A percentile compares a stretch with the other conserved stretches of the same genome.
Conservation (phyloP, 2,113 vertebrate species). For the Microcebus ravelobensis region DNA sequence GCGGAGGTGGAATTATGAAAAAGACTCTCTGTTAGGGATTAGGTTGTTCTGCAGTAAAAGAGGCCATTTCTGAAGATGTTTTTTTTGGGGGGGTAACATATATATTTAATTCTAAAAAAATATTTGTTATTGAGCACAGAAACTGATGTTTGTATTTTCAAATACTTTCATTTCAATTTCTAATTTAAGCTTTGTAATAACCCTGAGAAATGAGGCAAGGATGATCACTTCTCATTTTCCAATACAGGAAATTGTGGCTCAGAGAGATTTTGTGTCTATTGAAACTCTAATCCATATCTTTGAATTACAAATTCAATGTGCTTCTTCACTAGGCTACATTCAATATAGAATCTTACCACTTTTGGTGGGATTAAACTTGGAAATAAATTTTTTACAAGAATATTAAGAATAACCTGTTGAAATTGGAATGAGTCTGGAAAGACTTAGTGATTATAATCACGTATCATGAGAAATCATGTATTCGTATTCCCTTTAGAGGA, state of each 20-base stretch:
- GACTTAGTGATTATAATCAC: background rate
- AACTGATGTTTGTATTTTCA: background rate
- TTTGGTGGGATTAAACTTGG: constrained; percentile 17
- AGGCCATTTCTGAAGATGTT: background rate
- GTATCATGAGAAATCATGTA: background rate
- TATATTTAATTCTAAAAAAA: background rate
- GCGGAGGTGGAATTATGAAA: background rate
- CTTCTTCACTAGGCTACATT: background rate
- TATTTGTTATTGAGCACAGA: background rate
- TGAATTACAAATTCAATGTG: background rate
- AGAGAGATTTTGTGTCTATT: background rate
- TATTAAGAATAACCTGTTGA: constrained; percentile 9
- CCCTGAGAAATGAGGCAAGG: background rate
- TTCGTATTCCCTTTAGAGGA: background rate
- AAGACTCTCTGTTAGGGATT: background rate
- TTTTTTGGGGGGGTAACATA: background rate
- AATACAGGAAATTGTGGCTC: constrained; percentile 10
- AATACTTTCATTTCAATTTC: constrained; percentile 25
- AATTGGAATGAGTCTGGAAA: constrained; percentile 11
- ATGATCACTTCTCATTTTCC: constrained; percentile 25
- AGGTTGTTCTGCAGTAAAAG: background rate
- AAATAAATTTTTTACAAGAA: background rate
- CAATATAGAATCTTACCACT: background rate
- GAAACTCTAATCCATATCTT: constrained; percentile 5
- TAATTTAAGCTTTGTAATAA: constrained; percentile 7